phyloP scores from a whole-genome alignment of 2,888 invertebrate genomes.

The Hydraecia micacea region DNA sequence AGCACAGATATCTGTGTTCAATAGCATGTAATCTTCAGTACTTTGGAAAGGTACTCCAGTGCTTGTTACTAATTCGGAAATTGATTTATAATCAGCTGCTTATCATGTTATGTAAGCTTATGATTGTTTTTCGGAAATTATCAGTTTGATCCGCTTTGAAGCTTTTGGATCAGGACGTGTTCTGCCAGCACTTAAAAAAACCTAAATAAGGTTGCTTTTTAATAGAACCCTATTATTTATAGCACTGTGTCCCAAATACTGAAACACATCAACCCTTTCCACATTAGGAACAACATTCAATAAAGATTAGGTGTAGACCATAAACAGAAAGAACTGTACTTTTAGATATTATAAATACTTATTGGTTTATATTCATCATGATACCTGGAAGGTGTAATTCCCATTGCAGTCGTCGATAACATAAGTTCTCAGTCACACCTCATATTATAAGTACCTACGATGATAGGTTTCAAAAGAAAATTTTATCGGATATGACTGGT shows the following conservation, averaged over 20 bases:
- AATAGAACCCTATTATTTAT: conserved; percentile 29
- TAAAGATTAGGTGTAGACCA: neutral
- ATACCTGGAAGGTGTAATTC: conserved; percentile 32
- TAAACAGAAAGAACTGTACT: neutral
- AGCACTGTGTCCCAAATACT: conserved; percentile 13
- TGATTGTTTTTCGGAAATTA: conserved; percentile 32
- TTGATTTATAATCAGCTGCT: conserved; percentile 20
- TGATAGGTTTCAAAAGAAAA: conserved; percentile 27
- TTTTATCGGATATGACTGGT: conserved; percentile 37
- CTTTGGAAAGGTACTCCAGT: conserved; percentile 23
- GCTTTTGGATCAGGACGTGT: conserved; percentile 6
- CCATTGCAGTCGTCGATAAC: conserved; percentile 29
- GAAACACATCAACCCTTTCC: conserved; percentile 15
- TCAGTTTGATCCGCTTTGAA: conserved; percentile 3
- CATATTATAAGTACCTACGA: conserved; percentile 9
- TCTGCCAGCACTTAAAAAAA: neutral
- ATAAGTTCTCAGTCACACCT: conserved; percentile 42
- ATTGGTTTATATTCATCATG: conserved; percentile 20
- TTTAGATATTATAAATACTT: neutral
- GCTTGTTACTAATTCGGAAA: conserved; percentile 34
- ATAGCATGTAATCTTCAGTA: conserved; percentile 52
- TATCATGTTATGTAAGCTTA: conserved; percentile 20
- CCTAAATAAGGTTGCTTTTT: conserved; percentile 10
- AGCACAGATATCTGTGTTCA: conserved; percentile 68
- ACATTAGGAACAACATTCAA: neutral